Evolutionary conservation across 2,888 invertebrate species (phyloP).

Genomic region (Luffia ferchaultella): DNA sequence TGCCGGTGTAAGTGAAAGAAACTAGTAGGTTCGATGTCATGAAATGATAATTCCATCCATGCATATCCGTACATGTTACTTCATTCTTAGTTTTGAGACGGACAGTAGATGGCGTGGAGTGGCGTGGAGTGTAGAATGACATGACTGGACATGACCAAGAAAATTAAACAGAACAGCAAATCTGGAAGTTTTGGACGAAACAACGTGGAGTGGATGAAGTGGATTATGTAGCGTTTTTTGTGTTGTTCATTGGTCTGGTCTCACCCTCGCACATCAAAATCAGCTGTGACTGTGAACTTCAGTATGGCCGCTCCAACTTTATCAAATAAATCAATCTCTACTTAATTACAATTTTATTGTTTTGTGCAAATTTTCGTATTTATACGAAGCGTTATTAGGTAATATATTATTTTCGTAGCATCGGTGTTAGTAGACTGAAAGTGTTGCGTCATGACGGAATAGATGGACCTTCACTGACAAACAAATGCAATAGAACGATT

Average conservation of each 20-base stretch:
- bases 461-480: constrained; percentile 47
- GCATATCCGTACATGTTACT: no score
- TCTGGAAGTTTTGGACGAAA: no score
- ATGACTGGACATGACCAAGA: no score
- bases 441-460: constrained; percentile 66
- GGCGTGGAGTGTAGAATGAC: no score
- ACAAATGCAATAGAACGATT: constrained; percentile 60
- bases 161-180: no score
- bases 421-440: constrained; percentile 56
- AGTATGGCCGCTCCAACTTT: constrained; percentile 58
- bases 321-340: constrained; percentile 46
- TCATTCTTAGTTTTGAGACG: no score
- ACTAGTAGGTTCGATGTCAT: no score
- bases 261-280: constrained; percentile 49
- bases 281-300: constrained; percentile 61
- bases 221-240: constrained; percentile 28
- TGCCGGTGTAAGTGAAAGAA: no score
- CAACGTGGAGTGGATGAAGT: constrained; percentile 45
- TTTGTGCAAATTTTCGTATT: constrained; percentile 51
- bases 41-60: no score
- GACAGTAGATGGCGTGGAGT: no score
- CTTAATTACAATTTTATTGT: constrained; percentile 39
- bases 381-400: constrained; percentile 33
- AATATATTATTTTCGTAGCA: constrained; percentile 24
- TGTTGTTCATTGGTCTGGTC: constrained; percentile 14